These are phyloP conservation scores for Neomonachus schauinslandi DNA, from an alignment of 2,113 vertebrate species.

Conservation along the genomic window DNA sequence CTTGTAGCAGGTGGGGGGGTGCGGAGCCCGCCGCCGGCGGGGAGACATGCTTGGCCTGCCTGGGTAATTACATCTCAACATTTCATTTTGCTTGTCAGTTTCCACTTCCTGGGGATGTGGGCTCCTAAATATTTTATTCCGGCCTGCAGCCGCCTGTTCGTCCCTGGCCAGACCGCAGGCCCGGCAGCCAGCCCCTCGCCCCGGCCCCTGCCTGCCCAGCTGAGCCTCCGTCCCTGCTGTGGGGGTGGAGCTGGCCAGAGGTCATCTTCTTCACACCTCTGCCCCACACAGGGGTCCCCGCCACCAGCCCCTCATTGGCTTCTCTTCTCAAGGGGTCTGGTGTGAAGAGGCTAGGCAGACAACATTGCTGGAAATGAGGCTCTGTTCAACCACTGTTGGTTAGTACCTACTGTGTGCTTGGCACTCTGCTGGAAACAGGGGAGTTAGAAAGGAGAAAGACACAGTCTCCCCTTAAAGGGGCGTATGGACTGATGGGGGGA, in stretches of 20 bases:
- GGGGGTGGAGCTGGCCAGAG: neutral
- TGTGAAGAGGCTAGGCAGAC: neutral
- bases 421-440: neutral
- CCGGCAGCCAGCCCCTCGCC: neutral
- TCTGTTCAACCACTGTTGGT: rapidly evolving
- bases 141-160: neutral
- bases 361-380: neutral
- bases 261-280: neutral
- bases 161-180: neutral
- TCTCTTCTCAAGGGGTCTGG: neutral
- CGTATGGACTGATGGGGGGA: neutral
- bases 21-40: rapidly evolving
- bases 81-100: constrained; percentile 64
- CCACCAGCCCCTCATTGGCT: neutral
- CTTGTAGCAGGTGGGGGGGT: neutral
- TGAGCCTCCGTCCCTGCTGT: neutral
- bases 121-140: constrained; percentile 75
- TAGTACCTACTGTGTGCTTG: neutral
- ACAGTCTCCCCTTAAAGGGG: neutral
- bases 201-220: neutral
- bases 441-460: neutral
- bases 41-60: constrained; percentile 62
- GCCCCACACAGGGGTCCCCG: neutral
- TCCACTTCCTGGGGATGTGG: constrained; percentile 44
- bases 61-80: constrained; percentile 47